A percentile compares a stretch with the other conserved stretches of the same genome.
Conservation (phyloP, 2,113 vertebrate species). For the Sapajus apella region DNA sequence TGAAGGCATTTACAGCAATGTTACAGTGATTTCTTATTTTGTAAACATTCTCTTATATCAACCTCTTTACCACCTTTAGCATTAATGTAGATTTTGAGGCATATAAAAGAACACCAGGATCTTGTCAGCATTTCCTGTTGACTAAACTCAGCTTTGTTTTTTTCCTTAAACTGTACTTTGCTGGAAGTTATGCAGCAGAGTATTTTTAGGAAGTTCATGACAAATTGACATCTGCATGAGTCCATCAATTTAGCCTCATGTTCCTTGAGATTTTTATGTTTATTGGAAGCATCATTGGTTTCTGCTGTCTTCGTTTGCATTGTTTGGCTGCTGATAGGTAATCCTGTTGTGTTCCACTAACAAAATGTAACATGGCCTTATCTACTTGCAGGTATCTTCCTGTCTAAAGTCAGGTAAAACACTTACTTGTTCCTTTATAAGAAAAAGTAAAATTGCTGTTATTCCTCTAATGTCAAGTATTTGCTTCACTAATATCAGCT, state of each 20-base stretch:
- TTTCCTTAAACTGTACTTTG: neutral
- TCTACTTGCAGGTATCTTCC: neutral
- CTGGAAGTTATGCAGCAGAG: neutral
- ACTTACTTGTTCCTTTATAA: neutral
- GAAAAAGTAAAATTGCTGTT: neutral
- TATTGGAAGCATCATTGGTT: neutral
- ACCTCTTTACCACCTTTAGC: neutral
- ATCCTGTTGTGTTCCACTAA: neutral
- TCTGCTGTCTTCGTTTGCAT: neutral
- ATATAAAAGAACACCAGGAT: neutral
- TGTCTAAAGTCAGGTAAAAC: conserved; percentile 1
- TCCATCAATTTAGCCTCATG: neutral
- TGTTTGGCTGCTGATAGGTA: neutral
- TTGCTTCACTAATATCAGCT: neutral
- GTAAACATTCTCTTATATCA: neutral
- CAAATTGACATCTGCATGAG: neutral
- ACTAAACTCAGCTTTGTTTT: neutral
- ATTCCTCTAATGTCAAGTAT: conserved; percentile 4
- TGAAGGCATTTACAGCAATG: neutral
- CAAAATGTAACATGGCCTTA: neutral
- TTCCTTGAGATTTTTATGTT: neutral
- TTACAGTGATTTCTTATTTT: neutral
- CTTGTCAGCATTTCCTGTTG: neutral
- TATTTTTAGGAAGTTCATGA: neutral
- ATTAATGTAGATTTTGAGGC: neutral